Conservation (phyloP, 2,888 invertebrate species). For the Tachina lurida region DNA sequence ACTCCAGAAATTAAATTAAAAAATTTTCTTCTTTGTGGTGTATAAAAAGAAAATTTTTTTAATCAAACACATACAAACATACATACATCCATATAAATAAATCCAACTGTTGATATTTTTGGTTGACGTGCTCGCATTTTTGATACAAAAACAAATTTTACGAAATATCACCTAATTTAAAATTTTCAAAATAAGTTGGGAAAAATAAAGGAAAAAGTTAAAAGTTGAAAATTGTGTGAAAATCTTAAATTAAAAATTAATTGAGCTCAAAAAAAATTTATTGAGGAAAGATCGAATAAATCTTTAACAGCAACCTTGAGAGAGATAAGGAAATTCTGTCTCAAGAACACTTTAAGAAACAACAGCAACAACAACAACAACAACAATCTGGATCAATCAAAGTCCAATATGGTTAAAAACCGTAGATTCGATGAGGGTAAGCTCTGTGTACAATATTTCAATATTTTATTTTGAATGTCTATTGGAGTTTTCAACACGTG, state of each 20-base stretch:
- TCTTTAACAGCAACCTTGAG: neutral
- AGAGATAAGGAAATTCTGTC: neutral
- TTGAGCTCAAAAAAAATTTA: neutral
- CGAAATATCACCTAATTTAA: neutral
- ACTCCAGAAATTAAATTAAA: neutral
- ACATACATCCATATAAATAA: neutral
- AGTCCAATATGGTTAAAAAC: conserved; percentile 79
- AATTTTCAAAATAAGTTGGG: conserved; percentile 23
- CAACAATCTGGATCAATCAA: conserved; percentile 44
- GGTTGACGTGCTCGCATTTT: conserved; percentile 27
- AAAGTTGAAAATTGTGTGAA: conserved; percentile 22
- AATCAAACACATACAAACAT: neutral
- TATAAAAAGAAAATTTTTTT: neutral
- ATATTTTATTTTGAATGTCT: neutral
- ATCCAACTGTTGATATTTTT: conserved; percentile 2
- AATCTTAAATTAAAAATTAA: conserved; percentile 2
- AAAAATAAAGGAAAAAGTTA: conserved; percentile 7
- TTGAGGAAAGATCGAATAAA: neutral
- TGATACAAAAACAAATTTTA: conserved; percentile 1
- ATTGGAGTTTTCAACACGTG: conserved; percentile 51
- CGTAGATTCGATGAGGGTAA: conserved; percentile 81
- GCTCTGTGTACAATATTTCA: conserved; percentile 45
- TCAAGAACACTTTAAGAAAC: neutral
- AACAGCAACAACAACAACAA: conserved; percentile 31
- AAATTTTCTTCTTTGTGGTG: neutral